Evolutionary conservation across 1,140 invertebrate species (phyloP).

Genomic region (Agraylea sexmaculata): DNA sequence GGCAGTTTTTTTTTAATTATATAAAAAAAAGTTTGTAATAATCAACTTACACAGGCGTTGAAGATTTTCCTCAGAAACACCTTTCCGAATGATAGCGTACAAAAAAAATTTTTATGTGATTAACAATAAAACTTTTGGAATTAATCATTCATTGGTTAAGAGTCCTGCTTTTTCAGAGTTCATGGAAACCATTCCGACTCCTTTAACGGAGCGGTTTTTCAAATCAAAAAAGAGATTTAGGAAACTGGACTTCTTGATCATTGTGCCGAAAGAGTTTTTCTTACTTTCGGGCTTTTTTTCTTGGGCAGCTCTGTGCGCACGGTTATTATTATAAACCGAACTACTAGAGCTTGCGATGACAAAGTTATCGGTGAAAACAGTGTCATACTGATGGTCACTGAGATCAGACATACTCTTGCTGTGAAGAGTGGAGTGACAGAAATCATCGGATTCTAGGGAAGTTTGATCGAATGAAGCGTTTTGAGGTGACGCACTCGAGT

Average conservation of each 20-base stretch:
- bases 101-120: conserved; percentile 8
- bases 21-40: too few relatives aligned
- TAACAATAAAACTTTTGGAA: not conserved
- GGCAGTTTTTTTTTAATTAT: too few relatives aligned
- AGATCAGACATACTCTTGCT: conserved; percentile 13
- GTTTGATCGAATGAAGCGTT: not conserved
- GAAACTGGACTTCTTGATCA: too few relatives aligned
- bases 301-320: too few relatives aligned
- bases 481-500: not conserved
- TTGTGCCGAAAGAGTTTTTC: too few relatives aligned
- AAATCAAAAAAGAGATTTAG: too few relatives aligned
- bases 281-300: not conserved
- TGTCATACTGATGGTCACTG: conserved; percentile 28
- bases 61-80: conserved; percentile 20
- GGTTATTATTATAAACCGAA: not conserved
- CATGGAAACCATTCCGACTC: conserved; percentile 20
- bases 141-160: conserved; percentile 25
- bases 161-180: conserved; percentile 29
- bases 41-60: conserved; percentile 22
- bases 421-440: conserved; percentile 3
- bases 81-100: conserved; percentile 14
- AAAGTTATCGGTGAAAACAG: conserved; percentile 31
- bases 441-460: too few relatives aligned
- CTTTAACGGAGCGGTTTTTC: conserved; percentile 24
- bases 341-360: conserved; percentile 29